Conservation (phyloP, 2,888 invertebrate genomes). For the Parochlus steinenii region DNA sequence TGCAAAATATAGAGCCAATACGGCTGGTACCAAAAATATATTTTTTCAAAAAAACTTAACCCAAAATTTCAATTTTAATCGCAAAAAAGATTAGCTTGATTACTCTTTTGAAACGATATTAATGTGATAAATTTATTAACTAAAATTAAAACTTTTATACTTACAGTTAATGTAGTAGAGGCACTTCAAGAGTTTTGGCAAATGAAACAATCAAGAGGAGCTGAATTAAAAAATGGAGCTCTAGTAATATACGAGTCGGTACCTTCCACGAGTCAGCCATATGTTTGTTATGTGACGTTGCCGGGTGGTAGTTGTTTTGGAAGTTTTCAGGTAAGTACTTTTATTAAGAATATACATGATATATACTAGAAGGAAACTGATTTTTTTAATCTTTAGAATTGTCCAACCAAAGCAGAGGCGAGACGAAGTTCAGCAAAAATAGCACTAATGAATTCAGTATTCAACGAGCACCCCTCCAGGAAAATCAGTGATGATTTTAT, state of each 20-base stretch:
- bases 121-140: constrained; percentile 9
- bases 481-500: constrained; percentile 88
- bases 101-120: constrained; percentile 12
- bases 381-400: constrained; percentile 45
- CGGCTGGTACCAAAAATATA: background rate
- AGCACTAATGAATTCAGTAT: constrained; percentile 91
- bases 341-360: too few relatives aligned
- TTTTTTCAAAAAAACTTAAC: background rate
- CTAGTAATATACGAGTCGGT: constrained; percentile 91
- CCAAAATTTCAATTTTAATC: background rate
- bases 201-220: constrained; percentile 81
- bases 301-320: constrained; percentile 94
- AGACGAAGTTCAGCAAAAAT: constrained; percentile 88
- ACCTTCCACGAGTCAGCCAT: constrained; percentile 77
- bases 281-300: constrained; percentile 86
- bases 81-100: background rate
- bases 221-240: constrained; percentile 72
- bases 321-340: constrained; percentile 62
- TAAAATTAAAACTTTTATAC: constrained; percentile 13
- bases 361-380: background rate
- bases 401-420: constrained; percentile 89
- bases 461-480: constrained; percentile 87
- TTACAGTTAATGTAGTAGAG: constrained; percentile 83
- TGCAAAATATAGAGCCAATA: background rate
- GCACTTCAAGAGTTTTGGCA: constrained; percentile 95